Base-by-base conservation (phyloP, 1,140 invertebrate genomes). In the Drosophila subpulchrella region DNA sequence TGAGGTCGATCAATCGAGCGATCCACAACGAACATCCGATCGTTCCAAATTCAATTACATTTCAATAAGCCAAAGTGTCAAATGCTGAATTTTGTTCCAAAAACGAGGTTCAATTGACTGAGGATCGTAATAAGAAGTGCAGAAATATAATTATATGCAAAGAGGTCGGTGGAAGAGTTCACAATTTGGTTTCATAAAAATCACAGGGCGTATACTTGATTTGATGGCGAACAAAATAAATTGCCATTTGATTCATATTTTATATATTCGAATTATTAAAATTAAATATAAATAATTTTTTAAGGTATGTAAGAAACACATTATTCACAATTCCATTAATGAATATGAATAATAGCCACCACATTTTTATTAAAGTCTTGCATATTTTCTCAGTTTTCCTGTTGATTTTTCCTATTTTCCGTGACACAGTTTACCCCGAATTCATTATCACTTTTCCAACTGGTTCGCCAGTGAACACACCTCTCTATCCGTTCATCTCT, bases 51-150 rank as follows among this genome's bases (percentile, higher is more conserved):
- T 85, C 74, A 85, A 85, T 85, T 85, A 34, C 7, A 86, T 73
- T 85, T 44, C 62, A 85, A 77, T 73, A 59, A 81, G 66, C 46
- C 80, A 76, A 75, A 76, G 81, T 83, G 81, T 80, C 76, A 80
- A 71, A 73, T 63, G 50, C 53, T 53, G 11, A 61, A 38, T 55
- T 51, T 65, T 70, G 48, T 60, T 65, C 63, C 56, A 78, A 75
- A 71, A 81, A 60, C 50, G 54, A 85, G 63, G 60, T 59, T 86
- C 74, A 86, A 86, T 86, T 71, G 73, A 75, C 63, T 70, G 62
- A 61, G 48, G 42, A 44, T 54, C 44, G n/a, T 38, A 13, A 46
- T 63, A 42, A 41, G 44, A 47, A 24, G 6, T 47, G n/a, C 30
- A 36, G 20, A 24, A 34, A 50, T 12, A n/a, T 36, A 30, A 42